phyloP scores from a whole-genome alignment of 2,888 invertebrate species.

The Drosophila borealis region DNA sequence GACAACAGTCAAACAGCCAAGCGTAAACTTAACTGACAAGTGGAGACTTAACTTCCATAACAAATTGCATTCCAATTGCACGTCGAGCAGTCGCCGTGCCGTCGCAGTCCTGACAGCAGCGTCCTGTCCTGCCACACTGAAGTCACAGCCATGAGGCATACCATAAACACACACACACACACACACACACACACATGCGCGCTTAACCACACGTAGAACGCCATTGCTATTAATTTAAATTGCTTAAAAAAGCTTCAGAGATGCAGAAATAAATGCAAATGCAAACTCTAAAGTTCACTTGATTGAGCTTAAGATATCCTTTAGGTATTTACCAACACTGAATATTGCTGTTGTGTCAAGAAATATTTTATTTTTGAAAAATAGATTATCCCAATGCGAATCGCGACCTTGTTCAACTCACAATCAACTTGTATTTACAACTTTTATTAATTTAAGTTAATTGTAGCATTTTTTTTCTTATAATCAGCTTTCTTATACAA shows the following conservation, averaged over 20 bases:
- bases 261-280: slow-evolving; percentile 25
- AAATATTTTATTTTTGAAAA: no score
- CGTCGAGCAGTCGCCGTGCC: slow-evolving; percentile 55
- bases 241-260: slow-evolving; percentile 64
- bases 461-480: no score
- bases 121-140: slow-evolving; percentile 29
- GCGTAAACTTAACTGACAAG: slow-evolving; percentile 80
- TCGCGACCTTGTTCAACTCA: no score
- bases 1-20: slow-evolving; percentile 77
- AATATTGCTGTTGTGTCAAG: no score
- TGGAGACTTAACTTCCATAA: slow-evolving; percentile 80
- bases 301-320: slow-evolving; percentile 13
- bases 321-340: not conserved
- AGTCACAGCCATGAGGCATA: slow-evolving; percentile 60
- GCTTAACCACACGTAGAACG: slow-evolving; percentile 51
- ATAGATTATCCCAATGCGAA: no score
- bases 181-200: slow-evolving; percentile 21
- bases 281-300: slow-evolving; percentile 19
- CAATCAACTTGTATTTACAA: no score
- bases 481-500: no score
- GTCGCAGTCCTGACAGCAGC: slow-evolving; percentile 41
- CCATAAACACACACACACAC: slow-evolving; percentile 39
- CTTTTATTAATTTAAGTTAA: no score
- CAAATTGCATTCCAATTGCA: slow-evolving; percentile 81
- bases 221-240: slow-evolving; percentile 78